Percentiles rank a stretch among this genome's conserved stretches.
Conservation (phyloP, 2,888 invertebrate genomes). For the Noctuana brunneofusca region DNA sequence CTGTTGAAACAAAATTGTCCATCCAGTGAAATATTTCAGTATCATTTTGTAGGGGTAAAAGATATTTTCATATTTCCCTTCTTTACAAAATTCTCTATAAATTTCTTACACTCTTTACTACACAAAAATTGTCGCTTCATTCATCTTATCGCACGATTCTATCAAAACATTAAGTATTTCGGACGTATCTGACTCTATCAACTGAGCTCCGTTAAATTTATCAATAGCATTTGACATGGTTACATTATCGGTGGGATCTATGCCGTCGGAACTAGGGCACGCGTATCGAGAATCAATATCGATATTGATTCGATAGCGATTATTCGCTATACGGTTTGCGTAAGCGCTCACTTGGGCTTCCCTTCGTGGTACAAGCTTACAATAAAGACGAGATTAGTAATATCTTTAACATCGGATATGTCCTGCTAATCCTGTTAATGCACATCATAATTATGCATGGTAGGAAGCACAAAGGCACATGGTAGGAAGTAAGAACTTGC, state of each 20-base stretch:
- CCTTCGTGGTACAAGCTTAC: no score
- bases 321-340: constrained; percentile 34
- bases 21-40: neutral
- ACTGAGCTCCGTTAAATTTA: constrained; percentile 32
- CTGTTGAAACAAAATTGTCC: neutral
- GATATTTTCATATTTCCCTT: no score
- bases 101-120: neutral
- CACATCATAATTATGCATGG: no score
- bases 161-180: constrained; percentile 23
- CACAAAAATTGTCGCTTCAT: constrained; percentile 1
- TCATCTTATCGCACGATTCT: constrained; percentile 7
- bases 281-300: constrained; percentile 35
- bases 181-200: constrained; percentile 28
- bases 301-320: constrained; percentile 31
- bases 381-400: neutral
- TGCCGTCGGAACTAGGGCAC: constrained; percentile 39
- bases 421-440: no score
- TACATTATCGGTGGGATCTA: constrained; percentile 38
- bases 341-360: constrained; percentile 34
- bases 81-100: no score
- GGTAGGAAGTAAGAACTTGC: no score
- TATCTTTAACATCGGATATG: no score
- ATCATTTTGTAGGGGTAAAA: neutral
- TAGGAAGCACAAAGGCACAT: no score
- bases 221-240: constrained; percentile 40